Conservation (phyloP, 2,888 invertebrate species). For the Loripinus fragilis region DNA sequence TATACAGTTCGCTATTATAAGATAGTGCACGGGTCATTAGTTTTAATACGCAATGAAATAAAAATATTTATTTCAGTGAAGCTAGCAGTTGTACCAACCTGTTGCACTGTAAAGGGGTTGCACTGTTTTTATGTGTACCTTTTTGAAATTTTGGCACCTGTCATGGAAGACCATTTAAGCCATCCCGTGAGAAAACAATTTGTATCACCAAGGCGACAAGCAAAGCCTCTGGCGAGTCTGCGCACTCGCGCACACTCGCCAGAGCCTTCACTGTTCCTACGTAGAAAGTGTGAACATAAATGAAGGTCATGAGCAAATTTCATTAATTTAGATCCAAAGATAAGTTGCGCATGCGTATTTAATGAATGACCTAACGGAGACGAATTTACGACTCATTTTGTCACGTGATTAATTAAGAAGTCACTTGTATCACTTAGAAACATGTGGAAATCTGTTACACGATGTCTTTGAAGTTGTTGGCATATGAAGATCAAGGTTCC, state of each 20-base stretch:
- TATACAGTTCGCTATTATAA: constrained; percentile 15
- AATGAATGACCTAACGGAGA: too few species aligned
- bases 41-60: background rate
- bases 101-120: background rate
- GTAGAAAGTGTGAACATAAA: too few species aligned
- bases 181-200: too few species aligned
- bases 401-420: constrained; percentile 8
- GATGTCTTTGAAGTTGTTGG: constrained; percentile 5
- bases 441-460: constrained; percentile 18
- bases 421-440: constrained; percentile 11
- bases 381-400: too few species aligned
- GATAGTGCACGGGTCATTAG: constrained; percentile 13
- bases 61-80: background rate
- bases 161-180: background rate
- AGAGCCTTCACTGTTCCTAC: too few species aligned
- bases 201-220: too few species aligned
- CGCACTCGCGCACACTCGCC: too few species aligned
- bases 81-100: background rate
- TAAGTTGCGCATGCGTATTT: too few species aligned
- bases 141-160: background rate
- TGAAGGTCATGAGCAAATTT: too few species aligned
- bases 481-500: constrained; percentile 10
- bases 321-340: too few species aligned
- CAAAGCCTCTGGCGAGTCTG: too few species aligned
- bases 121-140: background rate